These are phyloP conservation scores for Idaea biselata DNA, from an alignment of 2,888 invertebrate species.

Conservation along the genomic window DNA sequence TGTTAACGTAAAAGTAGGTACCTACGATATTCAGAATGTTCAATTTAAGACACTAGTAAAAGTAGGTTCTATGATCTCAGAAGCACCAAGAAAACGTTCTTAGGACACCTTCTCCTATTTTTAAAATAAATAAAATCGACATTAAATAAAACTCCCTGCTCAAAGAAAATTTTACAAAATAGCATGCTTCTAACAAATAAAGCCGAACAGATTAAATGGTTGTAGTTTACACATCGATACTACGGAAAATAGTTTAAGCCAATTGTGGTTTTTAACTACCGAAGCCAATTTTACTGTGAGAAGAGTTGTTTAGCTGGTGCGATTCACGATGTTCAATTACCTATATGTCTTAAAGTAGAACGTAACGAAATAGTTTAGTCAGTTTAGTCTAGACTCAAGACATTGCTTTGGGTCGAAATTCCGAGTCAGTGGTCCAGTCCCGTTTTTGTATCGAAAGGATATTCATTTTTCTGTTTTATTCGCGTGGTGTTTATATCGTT, in stretches of 20 bases:
- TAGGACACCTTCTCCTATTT: too few relatives aligned
- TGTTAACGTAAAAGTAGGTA: too few relatives aligned
- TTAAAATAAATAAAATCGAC: too few relatives aligned
- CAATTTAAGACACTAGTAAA: too few relatives aligned
- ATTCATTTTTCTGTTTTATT: too few relatives aligned
- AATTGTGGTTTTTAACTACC: conserved; percentile 26
- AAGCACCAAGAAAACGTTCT: too few relatives aligned
- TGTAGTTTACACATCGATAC: conserved; percentile 38
- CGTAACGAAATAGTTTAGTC: neutral
- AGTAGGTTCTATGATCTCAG: too few relatives aligned
- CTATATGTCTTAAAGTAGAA: neutral
- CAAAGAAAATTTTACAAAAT: conserved; percentile 3
- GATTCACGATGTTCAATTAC: neutral
- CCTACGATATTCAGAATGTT: too few relatives aligned
- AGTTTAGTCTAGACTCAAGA: neutral
- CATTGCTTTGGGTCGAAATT: neutral
- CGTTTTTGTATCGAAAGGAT: too few relatives aligned
- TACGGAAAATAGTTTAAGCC: conserved; percentile 35
- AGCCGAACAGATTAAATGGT: conserved; percentile 76
- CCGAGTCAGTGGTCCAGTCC: too few relatives aligned
- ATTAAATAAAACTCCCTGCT: neutral
- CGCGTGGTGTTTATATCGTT: too few relatives aligned
- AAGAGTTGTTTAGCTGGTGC: conserved; percentile 11
- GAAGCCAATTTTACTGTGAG: conserved; percentile 23
- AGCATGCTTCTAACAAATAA: conserved; percentile 56